Conservation (phyloP, 2,113 vertebrate species). For the Dromaius novaehollandiae region DNA sequence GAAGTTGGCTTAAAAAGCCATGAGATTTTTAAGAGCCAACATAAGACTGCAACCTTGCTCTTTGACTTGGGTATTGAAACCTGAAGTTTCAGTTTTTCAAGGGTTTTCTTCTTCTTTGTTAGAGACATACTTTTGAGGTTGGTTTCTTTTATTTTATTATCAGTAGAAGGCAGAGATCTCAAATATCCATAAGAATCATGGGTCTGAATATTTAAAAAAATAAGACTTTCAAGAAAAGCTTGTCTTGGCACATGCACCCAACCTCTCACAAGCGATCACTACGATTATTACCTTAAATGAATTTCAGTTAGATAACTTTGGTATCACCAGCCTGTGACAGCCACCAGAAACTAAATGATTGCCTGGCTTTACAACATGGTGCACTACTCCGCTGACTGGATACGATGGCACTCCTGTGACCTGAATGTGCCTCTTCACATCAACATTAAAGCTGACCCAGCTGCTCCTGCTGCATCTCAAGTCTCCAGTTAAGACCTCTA, state of each 20-base stretch:
- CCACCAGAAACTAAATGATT: background rate
- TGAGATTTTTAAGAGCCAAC: background rate
- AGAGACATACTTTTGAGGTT: background rate
- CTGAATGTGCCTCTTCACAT: background rate
- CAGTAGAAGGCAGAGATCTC: background rate
- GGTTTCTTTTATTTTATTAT: background rate
- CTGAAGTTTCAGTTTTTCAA: background rate
- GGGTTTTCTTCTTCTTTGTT: background rate
- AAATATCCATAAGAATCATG: background rate
- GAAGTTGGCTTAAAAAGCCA: background rate
- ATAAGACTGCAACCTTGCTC: background rate
- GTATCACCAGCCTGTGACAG: background rate
- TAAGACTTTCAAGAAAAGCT: background rate
- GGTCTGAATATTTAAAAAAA: background rate
- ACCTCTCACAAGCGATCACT: background rate
- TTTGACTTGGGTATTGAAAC: background rate
- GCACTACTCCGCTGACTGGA: background rate
- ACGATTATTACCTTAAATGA: background rate
- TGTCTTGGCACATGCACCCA: background rate
- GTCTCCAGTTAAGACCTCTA: background rate
- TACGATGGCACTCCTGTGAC: background rate
- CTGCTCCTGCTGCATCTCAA: background rate
- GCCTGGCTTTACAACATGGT: rapidly evolving
- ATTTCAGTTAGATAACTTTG: background rate
- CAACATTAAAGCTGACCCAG: background rate